phyloP scores from a whole-genome alignment of 2,113 vertebrate genomes.

The Centropristis striata region DNA sequence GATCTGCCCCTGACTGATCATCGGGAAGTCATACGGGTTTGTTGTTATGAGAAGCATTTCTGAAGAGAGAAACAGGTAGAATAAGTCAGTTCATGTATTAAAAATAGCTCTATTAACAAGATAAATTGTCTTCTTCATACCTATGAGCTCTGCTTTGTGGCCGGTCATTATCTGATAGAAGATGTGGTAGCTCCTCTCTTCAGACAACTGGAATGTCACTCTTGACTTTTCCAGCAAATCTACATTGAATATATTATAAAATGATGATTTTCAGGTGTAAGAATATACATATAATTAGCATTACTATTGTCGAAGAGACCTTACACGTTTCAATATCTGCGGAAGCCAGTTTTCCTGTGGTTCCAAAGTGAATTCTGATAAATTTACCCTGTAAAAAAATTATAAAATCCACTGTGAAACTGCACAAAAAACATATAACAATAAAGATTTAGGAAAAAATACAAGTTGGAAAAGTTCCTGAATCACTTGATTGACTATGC shows the following conservation, averaged over 20 bases:
- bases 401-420: background rate
- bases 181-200: constrained; percentile 83
- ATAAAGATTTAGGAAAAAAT: background rate
- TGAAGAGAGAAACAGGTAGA: constrained; percentile 24
- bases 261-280: background rate
- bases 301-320: constrained; percentile 11
- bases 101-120: background rate
- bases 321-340: constrained; percentile 82
- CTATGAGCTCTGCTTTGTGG: constrained; percentile 80
- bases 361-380: constrained; percentile 81
- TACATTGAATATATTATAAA: constrained; percentile 25
- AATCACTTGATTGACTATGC: no score
- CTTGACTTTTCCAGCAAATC: constrained; percentile 83
- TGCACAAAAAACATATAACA: background rate
- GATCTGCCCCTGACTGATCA: constrained; percentile 82
- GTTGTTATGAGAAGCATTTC: constrained; percentile 80
- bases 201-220: constrained; percentile 79
- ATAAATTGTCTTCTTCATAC: constrained; percentile 1
- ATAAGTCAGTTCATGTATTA: no score
- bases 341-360: constrained; percentile 79
- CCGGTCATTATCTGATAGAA: constrained; percentile 81
- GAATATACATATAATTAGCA: background rate
- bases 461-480: background rate
- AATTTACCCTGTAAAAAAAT: constrained; percentile 77
- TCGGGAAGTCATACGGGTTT: constrained; percentile 82